Percentiles rank a stretch among this genome's conserved stretches.
phyloP scores from a whole-genome alignment of 2,797 vertebrate species.

The Artibeus jamaicensis region DNA sequence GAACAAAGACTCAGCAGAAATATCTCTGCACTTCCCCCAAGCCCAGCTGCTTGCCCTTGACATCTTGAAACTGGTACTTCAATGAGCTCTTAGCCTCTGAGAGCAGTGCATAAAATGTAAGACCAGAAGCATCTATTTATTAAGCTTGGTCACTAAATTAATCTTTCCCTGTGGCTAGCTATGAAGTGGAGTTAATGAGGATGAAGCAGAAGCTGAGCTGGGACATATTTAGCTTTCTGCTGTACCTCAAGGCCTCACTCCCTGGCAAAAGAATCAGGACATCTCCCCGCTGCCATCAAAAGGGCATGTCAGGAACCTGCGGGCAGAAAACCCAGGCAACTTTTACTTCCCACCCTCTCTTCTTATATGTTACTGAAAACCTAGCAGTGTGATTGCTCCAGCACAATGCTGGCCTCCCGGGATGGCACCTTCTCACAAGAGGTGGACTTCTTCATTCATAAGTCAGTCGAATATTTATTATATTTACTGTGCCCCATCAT shows the following conservation, averaged over 20 bases:
- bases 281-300: constrained; percentile 40
- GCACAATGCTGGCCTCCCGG: neutral
- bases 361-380: neutral
- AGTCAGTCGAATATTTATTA: neutral
- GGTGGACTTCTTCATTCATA: neutral
- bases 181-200: constrained; percentile 47
- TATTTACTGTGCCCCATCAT: neutral
- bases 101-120: constrained; percentile 4
- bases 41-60: constrained; percentile 65
- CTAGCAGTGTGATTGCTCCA: neutral
- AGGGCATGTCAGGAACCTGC: neutral
- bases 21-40: constrained; percentile 16
- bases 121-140: constrained; percentile 65
- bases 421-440: neutral
- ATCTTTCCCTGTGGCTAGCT: constrained; percentile 10
- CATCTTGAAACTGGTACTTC: constrained; percentile 44
- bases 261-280: constrained; percentile 1
- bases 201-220: constrained; percentile 31
- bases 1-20: constrained; percentile 67
- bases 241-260: neutral
- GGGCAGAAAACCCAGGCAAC: neutral
- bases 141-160: constrained; percentile 42
- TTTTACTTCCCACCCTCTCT: neutral
- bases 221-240: constrained; percentile 45
- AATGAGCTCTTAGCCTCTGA: neutral